Percentiles rank a stretch among this genome's conserved stretches.
Conservation (phyloP, 2,113 vertebrate genomes). For the Ptychochromis oligacanthus region DNA sequence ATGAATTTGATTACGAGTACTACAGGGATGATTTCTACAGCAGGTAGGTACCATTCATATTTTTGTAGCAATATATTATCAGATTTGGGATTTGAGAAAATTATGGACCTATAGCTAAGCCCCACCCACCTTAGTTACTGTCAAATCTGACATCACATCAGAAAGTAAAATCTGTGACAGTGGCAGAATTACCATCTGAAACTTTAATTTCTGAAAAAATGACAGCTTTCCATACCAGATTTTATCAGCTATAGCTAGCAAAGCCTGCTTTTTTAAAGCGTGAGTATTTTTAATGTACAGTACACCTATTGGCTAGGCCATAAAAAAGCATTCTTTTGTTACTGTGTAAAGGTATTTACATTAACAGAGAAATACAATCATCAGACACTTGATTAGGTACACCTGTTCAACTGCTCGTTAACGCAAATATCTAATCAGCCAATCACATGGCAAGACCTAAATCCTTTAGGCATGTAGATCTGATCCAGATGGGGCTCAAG, state of each 20-base stretch:
- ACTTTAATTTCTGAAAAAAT: not conserved
- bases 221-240: not conserved
- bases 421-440: not conserved
- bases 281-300: not conserved
- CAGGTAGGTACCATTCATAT: conserved; percentile 83
- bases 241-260: not conserved
- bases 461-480: no score
- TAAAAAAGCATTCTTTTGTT: not conserved
- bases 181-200: not conserved
- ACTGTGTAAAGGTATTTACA: not conserved
- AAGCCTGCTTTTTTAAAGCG: not conserved
- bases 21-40: conserved; percentile 99
- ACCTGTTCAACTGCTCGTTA: not conserved
- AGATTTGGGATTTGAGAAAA: not conserved
- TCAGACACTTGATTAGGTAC: not conserved
- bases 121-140: not conserved
- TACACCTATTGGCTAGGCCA: not conserved
- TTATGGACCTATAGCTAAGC: not conserved
- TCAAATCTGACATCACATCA: not conserved
- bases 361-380: not conserved
- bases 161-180: not conserved
- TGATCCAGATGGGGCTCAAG: no score
- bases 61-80: not conserved
- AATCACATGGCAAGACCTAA: no score
- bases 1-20: conserved; percentile 99